Evolutionary conservation across 2,888 invertebrate genomes (phyloP), one percentile per base, ranked within the genome.

Genomic region (Cryptus viduatorius): DNA sequence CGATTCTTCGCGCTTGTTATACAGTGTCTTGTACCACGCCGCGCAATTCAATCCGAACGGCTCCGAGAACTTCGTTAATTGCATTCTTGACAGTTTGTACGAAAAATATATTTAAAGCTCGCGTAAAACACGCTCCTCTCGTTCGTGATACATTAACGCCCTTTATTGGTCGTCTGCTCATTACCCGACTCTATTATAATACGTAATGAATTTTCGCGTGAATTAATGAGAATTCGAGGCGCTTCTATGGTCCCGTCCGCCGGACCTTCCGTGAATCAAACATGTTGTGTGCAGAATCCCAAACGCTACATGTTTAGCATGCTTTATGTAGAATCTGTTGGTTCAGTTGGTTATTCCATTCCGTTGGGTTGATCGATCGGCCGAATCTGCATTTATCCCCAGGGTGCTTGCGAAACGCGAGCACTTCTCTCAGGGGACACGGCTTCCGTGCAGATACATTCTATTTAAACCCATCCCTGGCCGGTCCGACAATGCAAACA

Each of bases 361-460:
- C 46, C 46, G 29, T 24, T 44, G 24, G 46, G 29, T 24, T 44
- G 24, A 68, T 68, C 68, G 68, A 68, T 68, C 68, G 48, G 14
- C 48, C 24, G 48, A 68, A 68, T 68, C 68, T 68, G 68, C 68
- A 68, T 68, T 68, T 48, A 14, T 19, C 48, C 48, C 16, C 5
- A 37, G 68, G 48, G 48, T 14, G 68, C 56, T 56, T 68, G 48
- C 48, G 24, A 29, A 48, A 68, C 48, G 68, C 24, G 29, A 68
- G 44, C 44, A 10, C 24, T 56, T 19, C 56, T 56, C 56, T 56
- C 56, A 56, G 19, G 56, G 56, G 56, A 56, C 56, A 12, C 37
- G 24, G 56, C 24, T 10, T 56, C 56, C 56, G 56, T 56, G 3
- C 24, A 56, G 12, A 56, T 56, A 56, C 56, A 24, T 19, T 12